These are phyloP conservation scores for Peromyscus attwateri DNA, from an alignment of 2,797 vertebrate species.

Conservation along the genomic window DNA sequence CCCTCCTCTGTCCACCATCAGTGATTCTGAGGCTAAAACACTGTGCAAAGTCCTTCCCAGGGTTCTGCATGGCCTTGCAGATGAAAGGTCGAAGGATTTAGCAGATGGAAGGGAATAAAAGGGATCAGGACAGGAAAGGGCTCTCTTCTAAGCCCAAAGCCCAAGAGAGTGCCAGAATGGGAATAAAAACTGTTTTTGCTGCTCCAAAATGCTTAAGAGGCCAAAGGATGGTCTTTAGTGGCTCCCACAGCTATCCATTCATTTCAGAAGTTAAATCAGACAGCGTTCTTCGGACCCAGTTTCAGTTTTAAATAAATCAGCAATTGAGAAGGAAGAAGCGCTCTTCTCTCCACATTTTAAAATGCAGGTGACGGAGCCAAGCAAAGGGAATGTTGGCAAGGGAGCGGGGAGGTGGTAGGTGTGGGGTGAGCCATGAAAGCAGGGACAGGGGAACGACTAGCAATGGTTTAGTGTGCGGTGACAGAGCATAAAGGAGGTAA, in stretches of 20 bases:
- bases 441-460: neutral
- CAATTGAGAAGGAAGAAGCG: neutral
- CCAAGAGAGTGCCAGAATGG: neutral
- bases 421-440: neutral
- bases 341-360: neutral
- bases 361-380: neutral
- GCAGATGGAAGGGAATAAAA: neutral
- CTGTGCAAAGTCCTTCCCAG: neutral
- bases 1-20: neutral
- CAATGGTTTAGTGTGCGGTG: neutral
- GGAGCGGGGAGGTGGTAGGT: neutral
- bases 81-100: constrained; percentile 35
- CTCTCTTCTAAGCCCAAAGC: constrained; percentile 17
- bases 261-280: constrained; percentile 13
- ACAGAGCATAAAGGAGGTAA: neutral
- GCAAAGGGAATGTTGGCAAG: neutral
- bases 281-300: neutral
- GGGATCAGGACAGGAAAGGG: neutral
- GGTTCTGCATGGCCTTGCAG: neutral
- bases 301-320: constrained; percentile 1
- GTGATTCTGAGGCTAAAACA: constrained; percentile 3
- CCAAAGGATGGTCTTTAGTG: neutral
- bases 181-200: neutral
- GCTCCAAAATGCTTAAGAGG: constrained; percentile 35
- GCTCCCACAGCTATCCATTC: neutral